Percentiles rank a stretch among this genome's conserved stretches.
Evolutionary conservation across 2,797 vertebrate genomes (phyloP).

Genomic region (Molossus molossus): DNA sequence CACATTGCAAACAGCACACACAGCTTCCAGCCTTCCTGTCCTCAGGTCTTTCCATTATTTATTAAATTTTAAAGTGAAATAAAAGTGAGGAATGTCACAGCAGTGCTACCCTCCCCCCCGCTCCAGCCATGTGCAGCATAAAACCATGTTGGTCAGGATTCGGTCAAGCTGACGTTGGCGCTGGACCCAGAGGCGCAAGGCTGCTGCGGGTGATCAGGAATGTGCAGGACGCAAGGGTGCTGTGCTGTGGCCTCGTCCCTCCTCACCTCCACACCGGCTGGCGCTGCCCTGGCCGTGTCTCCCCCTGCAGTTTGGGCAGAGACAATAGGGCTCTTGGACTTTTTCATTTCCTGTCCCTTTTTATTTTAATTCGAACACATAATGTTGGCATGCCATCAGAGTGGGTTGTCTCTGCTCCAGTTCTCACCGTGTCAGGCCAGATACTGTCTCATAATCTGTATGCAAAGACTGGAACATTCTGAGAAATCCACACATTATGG

Average conservation of each 20-base stretch:
- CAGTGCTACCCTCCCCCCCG: neutral
- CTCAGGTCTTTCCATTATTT: neutral
- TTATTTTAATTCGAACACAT: neutral
- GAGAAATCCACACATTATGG: neutral
- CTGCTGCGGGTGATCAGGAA: neutral
- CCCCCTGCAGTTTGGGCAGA: neutral
- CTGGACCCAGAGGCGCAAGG: too few species aligned
- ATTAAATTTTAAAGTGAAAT: slow-evolving; percentile 10
- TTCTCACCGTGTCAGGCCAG: neutral
- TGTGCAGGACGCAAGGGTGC: too few species aligned
- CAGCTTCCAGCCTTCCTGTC: neutral
- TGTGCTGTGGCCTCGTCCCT: neutral
- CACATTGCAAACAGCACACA: neutral
- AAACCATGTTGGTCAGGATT: neutral
- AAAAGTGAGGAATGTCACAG: neutral
- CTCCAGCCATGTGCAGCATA: too few species aligned
- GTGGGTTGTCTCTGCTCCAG: neutral
- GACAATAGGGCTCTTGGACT: neutral
- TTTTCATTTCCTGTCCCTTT: neutral
- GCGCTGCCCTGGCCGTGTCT: neutral
- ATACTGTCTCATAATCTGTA: neutral
- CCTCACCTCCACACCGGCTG: accelerated
- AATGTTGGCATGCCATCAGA: neutral
- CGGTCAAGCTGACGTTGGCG: neutral
- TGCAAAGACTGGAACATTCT: neutral